Conservation (phyloP, 2,888 invertebrate species). For the Spodoptera picta region DNA sequence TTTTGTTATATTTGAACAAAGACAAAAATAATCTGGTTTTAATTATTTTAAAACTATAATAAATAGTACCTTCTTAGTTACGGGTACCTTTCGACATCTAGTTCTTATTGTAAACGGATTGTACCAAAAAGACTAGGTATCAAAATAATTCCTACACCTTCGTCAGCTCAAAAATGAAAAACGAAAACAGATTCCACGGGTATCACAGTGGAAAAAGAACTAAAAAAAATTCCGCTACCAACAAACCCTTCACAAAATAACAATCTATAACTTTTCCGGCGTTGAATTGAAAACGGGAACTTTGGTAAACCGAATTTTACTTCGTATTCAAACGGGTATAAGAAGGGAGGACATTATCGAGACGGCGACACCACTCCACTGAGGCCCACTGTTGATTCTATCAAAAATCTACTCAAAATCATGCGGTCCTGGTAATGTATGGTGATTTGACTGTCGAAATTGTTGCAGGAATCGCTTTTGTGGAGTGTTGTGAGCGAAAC, state of each 20-base stretch:
- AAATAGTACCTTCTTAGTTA: too few species aligned
- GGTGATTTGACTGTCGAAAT: slow-evolving; percentile 30
- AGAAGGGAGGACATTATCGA: slow-evolving; percentile 83
- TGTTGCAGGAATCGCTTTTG: not conserved
- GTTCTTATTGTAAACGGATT: not conserved
- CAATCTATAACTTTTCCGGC: slow-evolving; percentile 84
- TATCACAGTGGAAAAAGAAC: slow-evolving; percentile 39
- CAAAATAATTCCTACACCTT: not conserved
- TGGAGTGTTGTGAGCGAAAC: too few species aligned
- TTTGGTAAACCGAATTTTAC: slow-evolving; percentile 84
- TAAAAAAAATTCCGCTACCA: slow-evolving; percentile 61
- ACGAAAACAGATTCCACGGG: slow-evolving; percentile 18
- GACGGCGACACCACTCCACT: slow-evolving; percentile 78
- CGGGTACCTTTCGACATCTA: too few species aligned
- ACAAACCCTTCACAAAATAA: slow-evolving; percentile 79
- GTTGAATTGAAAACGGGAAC: slow-evolving; percentile 72
- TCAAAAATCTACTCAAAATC: slow-evolving; percentile 82
- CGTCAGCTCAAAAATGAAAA: not conserved
- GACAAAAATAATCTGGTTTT: too few species aligned
- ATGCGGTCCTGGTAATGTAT: slow-evolving; percentile 56
- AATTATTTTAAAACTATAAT: too few species aligned
- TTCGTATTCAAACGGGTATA: slow-evolving; percentile 79
- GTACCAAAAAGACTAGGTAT: not conserved
- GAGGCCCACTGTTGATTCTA: slow-evolving; percentile 84
- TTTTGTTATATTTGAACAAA: too few species aligned